Evolutionary conservation across 2,888 invertebrate species (phyloP), one percentile per base, ranked within the genome.

Genomic region (Heliconius erato): DNA sequence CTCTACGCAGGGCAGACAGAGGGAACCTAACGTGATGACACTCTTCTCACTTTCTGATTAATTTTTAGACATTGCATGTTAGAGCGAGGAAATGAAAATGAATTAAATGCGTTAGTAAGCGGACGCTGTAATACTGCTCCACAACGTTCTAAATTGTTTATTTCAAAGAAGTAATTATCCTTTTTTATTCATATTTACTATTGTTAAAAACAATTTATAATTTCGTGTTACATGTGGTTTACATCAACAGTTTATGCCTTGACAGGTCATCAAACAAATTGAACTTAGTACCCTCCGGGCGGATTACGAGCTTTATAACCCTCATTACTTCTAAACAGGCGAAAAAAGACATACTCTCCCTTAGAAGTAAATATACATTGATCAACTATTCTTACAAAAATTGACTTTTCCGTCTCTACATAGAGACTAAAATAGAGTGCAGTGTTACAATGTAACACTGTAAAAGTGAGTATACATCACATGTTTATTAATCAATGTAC

Each of bases 301-400:
- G 83, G 80, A 83, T 84, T 80, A 85, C 79, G 74, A 80, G 83
- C 84, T 84, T 82, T 72, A 82, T 80, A 83, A 83, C 84, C 83
- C 83, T 84, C 85, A 85, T 85, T 85, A 83, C 80, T 83, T 83
- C 79, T 81, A 85, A 84, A 84, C 81, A 83, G 85, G 76, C 82
- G 80, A 83, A 85, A 85, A 84, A 85, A 84, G 79, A 84, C 83
- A 54, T 81, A 82, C 83, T 76, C 84, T 83, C 85, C 85, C 85
- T 79, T 77, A 83, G 82, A 79, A 84, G 80, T 80, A 79, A 85
- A 85, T 32, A 71, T 49, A 19, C 23, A 44, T 16, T 28, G 78
- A 63, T n/a, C 76, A 68, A 65, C 44, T 78, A 54, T 11, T n/a
- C 28, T 63, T 32, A 63, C 40, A 32, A 78, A 81, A 54, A 77